Evolutionary conservation across 2,113 vertebrate genomes (phyloP).

Genomic region (Phalacrocorax aristotelis): DNA sequence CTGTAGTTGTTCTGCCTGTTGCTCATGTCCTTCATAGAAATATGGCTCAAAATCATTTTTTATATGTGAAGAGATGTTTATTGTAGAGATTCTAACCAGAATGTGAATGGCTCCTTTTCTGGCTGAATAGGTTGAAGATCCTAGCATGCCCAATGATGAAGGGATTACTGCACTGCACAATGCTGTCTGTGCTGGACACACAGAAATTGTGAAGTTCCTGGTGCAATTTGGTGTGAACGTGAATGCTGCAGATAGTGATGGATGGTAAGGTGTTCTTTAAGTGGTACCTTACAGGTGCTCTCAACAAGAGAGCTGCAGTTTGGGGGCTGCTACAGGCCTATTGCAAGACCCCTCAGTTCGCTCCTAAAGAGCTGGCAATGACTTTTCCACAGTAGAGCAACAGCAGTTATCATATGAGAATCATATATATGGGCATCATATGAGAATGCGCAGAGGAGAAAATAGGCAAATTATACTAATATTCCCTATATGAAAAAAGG

Average conservation of each 20-base stretch:
- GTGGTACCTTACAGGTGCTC: background rate
- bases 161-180: conserved; percentile 98
- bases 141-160: conserved; percentile 95
- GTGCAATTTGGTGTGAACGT: conserved; percentile 97
- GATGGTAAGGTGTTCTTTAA: conserved; percentile 82
- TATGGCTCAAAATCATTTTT: background rate
- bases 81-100: background rate
- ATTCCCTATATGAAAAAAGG: background rate
- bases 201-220: conserved; percentile 95
- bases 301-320: background rate
- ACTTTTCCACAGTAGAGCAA: background rate
- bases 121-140: conserved; percentile 87
- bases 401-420: background rate
- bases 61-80: background rate
- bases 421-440: no score
- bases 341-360: background rate
- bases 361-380: background rate
- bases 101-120: background rate
- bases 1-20: background rate
- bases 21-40: background rate
- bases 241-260: conserved; percentile 96
- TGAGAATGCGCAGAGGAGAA: background rate
- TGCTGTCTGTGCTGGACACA: conserved; percentile 94
- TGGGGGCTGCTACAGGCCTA: background rate
- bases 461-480: background rate